Conservation (phyloP, 2,113 vertebrate genomes). For the Cynoglossus semilaevis region DNA sequence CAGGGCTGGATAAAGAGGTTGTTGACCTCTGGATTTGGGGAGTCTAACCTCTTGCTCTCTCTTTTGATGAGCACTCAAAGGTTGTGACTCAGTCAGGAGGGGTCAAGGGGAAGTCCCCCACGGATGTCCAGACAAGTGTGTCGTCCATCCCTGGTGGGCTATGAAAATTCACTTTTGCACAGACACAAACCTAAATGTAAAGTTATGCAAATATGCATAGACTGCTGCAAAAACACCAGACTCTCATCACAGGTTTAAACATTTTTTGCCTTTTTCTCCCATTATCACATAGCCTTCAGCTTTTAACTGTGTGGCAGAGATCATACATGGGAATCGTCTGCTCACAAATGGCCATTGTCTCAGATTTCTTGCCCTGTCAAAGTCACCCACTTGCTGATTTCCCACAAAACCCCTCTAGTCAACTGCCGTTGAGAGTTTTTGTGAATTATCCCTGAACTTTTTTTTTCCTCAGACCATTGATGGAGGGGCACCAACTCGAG, state of each 20-base stretch:
- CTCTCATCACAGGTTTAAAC: conserved; percentile 9
- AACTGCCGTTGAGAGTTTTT: conserved; percentile 37
- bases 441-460: conserved; percentile 48
- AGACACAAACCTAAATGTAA: background rate
- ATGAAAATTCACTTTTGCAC: conserved; percentile 11
- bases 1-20: conserved; percentile 47
- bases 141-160: conserved; percentile 5
- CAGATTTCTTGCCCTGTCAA: conserved; percentile 24
- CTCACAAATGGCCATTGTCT: conserved; percentile 36
- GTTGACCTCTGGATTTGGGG: conserved; percentile 60
- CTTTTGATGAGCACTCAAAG: conserved; percentile 49
- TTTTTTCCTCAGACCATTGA: conserved; percentile 25
- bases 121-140: conserved; percentile 49
- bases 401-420: conserved; percentile 48
- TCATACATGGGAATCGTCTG: conserved; percentile 32
- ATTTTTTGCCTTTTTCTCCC: conserved; percentile 16
- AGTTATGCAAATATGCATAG: conserved; percentile 4
- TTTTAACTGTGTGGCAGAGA: conserved; percentile 26
- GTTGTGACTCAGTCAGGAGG: conserved; percentile 43
- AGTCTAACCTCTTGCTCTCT: conserved; percentile 63
- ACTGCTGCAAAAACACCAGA: conserved; percentile 16
- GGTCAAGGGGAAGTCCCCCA: conserved; percentile 38
- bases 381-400: conserved; percentile 49
- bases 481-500: conserved; percentile 34
- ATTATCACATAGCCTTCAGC: conserved; percentile 19